Percentiles rank a stretch among this genome's conserved stretches.
These are phyloP conservation scores for Scolopax mira DNA, from an alignment of 2,113 vertebrate species.

Conservation along the genomic window DNA sequence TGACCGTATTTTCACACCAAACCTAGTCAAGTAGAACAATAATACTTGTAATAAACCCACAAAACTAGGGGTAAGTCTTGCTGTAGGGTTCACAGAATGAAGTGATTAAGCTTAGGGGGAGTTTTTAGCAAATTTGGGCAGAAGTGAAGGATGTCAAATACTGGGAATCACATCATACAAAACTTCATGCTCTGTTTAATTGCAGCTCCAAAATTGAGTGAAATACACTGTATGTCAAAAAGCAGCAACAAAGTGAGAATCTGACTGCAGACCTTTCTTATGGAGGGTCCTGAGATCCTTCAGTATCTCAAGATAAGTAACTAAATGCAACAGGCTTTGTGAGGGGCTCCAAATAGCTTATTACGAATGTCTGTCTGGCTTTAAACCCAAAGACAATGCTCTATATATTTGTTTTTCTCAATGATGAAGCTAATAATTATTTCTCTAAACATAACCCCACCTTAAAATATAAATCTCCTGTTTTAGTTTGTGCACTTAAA, in stretches of 20 bases:
- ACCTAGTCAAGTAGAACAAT: neutral
- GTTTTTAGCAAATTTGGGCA: neutral
- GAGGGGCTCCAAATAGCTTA: neutral
- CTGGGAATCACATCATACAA: neutral
- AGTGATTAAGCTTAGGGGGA: neutral
- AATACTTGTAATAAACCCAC: neutral
- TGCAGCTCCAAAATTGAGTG: neutral
- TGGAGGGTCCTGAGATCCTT: neutral
- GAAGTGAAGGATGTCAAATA: neutral
- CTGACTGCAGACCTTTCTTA: neutral
- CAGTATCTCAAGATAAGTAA: neutral
- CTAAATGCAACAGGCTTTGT: neutral
- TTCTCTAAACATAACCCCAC: neutral
- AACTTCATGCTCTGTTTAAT: neutral
- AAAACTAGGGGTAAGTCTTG: neutral
- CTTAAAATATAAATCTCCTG: neutral
- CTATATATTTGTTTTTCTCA: neutral
- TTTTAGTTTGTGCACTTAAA: neutral
- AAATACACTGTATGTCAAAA: neutral
- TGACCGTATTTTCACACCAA: neutral
- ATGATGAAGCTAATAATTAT: neutral
- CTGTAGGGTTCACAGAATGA: neutral
- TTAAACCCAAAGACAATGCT: neutral
- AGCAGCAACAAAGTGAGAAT: neutral
- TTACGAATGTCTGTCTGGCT: neutral